Base-by-base conservation (phyloP, 2,888 invertebrate genomes). In the Drosophila ustulata region DNA sequence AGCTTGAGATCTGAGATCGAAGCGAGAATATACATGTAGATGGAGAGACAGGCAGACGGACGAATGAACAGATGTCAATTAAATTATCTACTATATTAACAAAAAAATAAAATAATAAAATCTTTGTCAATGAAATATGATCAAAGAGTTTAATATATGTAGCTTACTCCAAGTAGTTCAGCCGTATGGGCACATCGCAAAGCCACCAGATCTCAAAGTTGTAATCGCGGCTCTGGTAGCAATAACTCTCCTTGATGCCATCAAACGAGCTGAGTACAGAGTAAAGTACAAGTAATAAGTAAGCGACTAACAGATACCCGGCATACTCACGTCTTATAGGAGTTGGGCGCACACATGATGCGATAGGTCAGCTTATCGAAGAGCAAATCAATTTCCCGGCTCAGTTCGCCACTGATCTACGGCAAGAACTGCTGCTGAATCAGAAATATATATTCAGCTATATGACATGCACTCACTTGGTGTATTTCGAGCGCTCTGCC, bases 171-270 rank as follows among this genome's bases (percentile, higher is more conserved):
- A 82, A 25, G 4, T 76, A 78, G 8, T 80, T 30, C 13, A 91
- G 82, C 3, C 83, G 66, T 32, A 91, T 75, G 0, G 91, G 89
- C 0, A 90, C 86, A 78, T 91, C 84, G 32, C 78, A 77, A 0
- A 91, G 58, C 30, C 88, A 78, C 91, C 92, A 91, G 6, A 92
- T 55, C 49, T 91, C 88, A 4, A 90, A 73, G 26, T 79, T 55
- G 30, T 80, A 91, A 28, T 88, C 64, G 0, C 65, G n/a, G 3
- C 68, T 72, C 11, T 67, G 41, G 50, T 85, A 89, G 32, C 65
- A 75, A 71, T 90, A 91, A 32, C 79, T 76, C 3, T 85, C 64
- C 3, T 75, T 68, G 0, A 72, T 57, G 1, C 80, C 80, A 28
- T 84, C 78, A 1, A 69, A 18, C 6, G 55, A 59, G 11, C 75